Conservation (phyloP, 1,140 invertebrate species). For the Nebria ingens region DNA sequence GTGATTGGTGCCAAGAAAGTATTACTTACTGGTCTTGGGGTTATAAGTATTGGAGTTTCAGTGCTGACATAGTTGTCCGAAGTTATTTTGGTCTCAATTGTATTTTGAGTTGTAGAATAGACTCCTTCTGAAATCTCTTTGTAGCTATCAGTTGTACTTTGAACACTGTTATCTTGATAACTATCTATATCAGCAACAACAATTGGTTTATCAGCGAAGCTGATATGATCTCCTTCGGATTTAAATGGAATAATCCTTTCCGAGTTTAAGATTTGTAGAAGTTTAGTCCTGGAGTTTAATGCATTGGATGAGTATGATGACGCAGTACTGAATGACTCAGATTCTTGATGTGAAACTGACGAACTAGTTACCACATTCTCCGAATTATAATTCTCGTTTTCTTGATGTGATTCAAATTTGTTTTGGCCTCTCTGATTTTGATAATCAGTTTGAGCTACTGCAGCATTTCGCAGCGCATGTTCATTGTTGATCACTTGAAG, state of each 20-base stretch:
- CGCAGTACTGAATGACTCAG: not conserved
- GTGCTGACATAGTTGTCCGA: slow-evolving; percentile 29
- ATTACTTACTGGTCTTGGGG: slow-evolving; percentile 37
- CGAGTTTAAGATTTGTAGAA: slow-evolving; percentile 7
- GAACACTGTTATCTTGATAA: slow-evolving; percentile 15
- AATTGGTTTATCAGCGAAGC: slow-evolving; percentile 27
- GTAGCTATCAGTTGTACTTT: not conserved
- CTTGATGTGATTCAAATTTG: not conserved
- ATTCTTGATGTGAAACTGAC: not conserved
- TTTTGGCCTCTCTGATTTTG: not conserved
- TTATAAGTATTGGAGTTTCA: slow-evolving; percentile 36
- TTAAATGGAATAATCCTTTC: slow-evolving; percentile 12
- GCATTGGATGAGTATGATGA: not conserved
- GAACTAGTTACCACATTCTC: not conserved
- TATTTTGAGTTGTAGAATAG: slow-evolving; percentile 22
- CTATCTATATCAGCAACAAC: slow-evolving; percentile 31
- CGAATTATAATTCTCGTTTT: not conserved
- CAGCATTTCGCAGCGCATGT: too few relatives aligned
- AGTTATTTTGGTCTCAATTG: slow-evolving; percentile 18
- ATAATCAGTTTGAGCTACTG: not conserved
- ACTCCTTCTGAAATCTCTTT: not conserved
- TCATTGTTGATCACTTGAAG: slow-evolving; percentile 11
- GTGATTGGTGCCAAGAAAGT: slow-evolving; percentile 44
- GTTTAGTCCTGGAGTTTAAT: not conserved
- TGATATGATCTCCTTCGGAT: slow-evolving; percentile 13